Evolutionary conservation across 2,797 vertebrate species (phyloP), one percentile per base, ranked within the genome.

Genomic region (Eremophila alpestris): DNA sequence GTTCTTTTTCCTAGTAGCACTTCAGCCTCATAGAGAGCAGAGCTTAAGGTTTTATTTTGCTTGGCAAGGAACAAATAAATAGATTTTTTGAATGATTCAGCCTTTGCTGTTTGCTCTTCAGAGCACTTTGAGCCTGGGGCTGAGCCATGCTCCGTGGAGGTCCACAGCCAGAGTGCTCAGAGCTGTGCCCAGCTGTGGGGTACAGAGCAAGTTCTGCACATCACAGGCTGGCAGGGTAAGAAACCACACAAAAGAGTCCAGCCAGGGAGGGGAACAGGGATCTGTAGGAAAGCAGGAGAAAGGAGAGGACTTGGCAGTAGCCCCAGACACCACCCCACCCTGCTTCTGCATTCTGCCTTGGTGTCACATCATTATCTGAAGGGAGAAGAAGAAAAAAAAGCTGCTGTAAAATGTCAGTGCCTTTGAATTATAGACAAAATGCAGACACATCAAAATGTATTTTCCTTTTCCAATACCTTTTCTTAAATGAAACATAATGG

Each of bases 401-500:
- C 55, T 49, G 32, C 91, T 83, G 38, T 49, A 93, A 93, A 92
- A 92, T 79, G 70, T 75, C 89, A 77, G 32, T 70, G 32, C 55
- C 74, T 96, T 96, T 95, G 94, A 95, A 91, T 84, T 88, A 78
- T 13, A 62, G 87, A 83, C 91, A 91, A 94, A 96, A 86, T 7
- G 13, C 76, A 91, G 89, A 67, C 87, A 88, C 76, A 81, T 90
- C 79, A 91, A 93, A 93, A 95, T 54, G 38, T 79, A 91, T 92
- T 88, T 95, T 95, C 48, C 59, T 91, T 91, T 80, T 85, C 89
- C 89, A 78, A 45, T 70, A 83, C 54, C 75, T 89, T 89, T 92
- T 83, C 83, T 91, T 90, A 95, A 94, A 94, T 94, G 85, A 93
- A 96, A 91, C 67, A 91, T 63, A 96, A 91, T 43, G 77, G 94